Evolutionary conservation across 1,140 invertebrate species (phyloP).

Genomic region (Melipona quadrifasciata): DNA sequence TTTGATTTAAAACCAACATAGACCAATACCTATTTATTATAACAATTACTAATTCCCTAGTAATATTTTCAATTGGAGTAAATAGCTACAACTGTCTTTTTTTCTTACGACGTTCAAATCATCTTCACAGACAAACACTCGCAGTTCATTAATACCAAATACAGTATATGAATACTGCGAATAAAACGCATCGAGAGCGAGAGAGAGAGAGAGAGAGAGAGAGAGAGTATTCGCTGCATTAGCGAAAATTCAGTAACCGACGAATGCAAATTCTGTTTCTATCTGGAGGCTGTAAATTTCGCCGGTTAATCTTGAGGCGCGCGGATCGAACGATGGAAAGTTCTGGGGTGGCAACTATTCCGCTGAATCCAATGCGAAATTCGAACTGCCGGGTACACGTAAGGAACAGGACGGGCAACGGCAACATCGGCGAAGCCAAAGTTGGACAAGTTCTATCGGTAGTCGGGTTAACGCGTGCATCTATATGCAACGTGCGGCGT

Average conservation of each 20-base stretch:
- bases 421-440: neutral
- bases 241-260: neutral
- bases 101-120: too few species aligned
- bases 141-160: neutral
- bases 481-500: slow-evolving; percentile 30
- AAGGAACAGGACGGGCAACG: slow-evolving; percentile 5
- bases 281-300: slow-evolving; percentile 4
- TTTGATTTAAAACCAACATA: too few species aligned
- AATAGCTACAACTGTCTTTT: too few species aligned
- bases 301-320: slow-evolving; percentile 22
- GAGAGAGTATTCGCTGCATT: neutral
- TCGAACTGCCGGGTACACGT: slow-evolving; percentile 28
- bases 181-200: neutral
- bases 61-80: too few species aligned
- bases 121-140: too few species aligned
- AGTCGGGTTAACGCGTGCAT: slow-evolving; percentile 47
- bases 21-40: too few species aligned
- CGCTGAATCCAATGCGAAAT: slow-evolving; percentile 29
- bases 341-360: slow-evolving; percentile 27
- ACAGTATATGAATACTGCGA: neutral
- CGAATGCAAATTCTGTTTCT: neutral
- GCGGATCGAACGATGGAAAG: slow-evolving; percentile 24
- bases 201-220: too few species aligned
- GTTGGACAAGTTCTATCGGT: slow-evolving; percentile 53
- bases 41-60: too few species aligned